A percentile compares a stretch with the other conserved stretches of the same genome.
Evolutionary conservation across 1,140 invertebrate genomes (phyloP).

Genomic region (Drosophila sturtevanti): DNA sequence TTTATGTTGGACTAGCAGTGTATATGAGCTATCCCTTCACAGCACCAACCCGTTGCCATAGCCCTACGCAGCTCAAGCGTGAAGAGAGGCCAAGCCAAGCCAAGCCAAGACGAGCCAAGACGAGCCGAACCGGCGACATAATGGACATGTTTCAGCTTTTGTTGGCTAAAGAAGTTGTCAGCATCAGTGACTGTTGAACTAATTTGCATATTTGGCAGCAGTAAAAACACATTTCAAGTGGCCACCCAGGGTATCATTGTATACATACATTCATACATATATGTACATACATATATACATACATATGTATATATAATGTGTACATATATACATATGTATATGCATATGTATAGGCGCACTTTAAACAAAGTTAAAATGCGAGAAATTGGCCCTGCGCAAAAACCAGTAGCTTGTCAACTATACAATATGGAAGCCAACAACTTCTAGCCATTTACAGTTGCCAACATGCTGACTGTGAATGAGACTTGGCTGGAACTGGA

Average conservation of each 20-base stretch:
- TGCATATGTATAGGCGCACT: constrained; percentile 58
- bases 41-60: neutral
- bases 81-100: constrained; percentile 47
- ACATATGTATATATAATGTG: neutral
- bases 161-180: constrained; percentile 72
- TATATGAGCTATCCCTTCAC: neutral
- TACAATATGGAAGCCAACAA: constrained; percentile 31
- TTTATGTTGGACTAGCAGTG: constrained; percentile 56
- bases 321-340: constrained; percentile 12
- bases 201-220: constrained; percentile 79
- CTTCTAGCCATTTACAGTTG: constrained; percentile 75
- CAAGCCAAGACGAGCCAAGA: neutral
- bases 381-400: constrained; percentile 69
- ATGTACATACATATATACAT: constrained; percentile 22
- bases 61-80: constrained; percentile 57
- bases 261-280: neutral
- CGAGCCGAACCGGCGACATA: constrained; percentile 61
- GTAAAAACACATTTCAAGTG: constrained; percentile 78
- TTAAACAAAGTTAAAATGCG: constrained; percentile 79
- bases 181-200: constrained; percentile 67
- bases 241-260: constrained; percentile 59
- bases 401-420: constrained; percentile 62
- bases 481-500: constrained; percentile 42
- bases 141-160: constrained; percentile 81
- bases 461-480: constrained; percentile 45